Conservation (phyloP, 2,113 vertebrate species). For the Hippocampus zosterae region DNA sequence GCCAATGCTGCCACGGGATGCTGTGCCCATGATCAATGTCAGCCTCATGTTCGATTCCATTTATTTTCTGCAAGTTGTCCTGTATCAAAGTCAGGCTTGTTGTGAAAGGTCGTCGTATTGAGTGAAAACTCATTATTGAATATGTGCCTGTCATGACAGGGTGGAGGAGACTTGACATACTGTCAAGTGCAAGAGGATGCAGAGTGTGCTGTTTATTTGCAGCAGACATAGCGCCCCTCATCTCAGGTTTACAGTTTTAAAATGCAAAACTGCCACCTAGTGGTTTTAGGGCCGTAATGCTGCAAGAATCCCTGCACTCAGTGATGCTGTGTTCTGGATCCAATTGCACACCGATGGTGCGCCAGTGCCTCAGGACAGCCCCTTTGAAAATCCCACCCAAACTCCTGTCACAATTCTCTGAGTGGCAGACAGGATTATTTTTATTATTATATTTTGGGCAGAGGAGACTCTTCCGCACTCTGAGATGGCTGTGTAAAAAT, state of each 20-base stretch:
- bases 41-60: neutral
- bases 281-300: slow-evolving; percentile 43
- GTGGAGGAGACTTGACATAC: neutral
- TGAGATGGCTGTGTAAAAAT: no score
- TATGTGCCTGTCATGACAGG: neutral
- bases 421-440: no score
- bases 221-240: neutral
- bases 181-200: slow-evolving; percentile 1
- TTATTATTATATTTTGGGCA: no score
- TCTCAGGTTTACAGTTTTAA: slow-evolving; percentile 13
- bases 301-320: no score
- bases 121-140: neutral
- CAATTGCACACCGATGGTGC: neutral
- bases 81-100: neutral
- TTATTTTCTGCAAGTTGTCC: slow-evolving; percentile 2
- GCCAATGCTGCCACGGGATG: neutral
- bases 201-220: neutral
- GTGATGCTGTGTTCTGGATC: no score
- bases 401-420: no score
- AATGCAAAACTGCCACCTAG: slow-evolving; percentile 62
- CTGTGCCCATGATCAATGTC: slow-evolving; percentile 26
- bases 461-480: no score
- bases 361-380: no score
- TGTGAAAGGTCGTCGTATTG: neutral
- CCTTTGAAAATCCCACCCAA: no score